A percentile compares a stretch with the other conserved stretches of the same genome.
Evolutionary conservation across 2,888 invertebrate species (phyloP).

Genomic region (Gari tellinella): DNA sequence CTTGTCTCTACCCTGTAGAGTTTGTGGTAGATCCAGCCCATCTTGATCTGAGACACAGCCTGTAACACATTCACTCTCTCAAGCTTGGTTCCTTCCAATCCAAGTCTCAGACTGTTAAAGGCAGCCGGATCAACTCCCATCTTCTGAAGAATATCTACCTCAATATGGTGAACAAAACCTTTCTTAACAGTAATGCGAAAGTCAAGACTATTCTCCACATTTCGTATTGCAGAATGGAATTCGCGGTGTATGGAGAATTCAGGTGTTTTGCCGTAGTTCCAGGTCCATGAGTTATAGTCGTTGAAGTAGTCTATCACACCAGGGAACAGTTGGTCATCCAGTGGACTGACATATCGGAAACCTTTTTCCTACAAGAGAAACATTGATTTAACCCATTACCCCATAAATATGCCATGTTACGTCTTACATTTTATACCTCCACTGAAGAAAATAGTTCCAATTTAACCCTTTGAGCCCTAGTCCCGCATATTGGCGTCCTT

Average conservation of each 20-base stretch:
- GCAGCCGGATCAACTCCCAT: slow-evolving; percentile 14
- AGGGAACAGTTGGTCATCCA: slow-evolving; percentile 61
- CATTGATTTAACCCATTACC: too few species aligned
- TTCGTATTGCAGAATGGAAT: slow-evolving; percentile 30
- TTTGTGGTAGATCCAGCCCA: slow-evolving; percentile 47
- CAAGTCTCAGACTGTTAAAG: slow-evolving; percentile 16
- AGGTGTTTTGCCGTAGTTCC: slow-evolving; percentile 77
- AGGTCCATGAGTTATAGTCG: slow-evolving; percentile 69
- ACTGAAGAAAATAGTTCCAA: too few species aligned
- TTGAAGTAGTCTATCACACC: slow-evolving; percentile 59
- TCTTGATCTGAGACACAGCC: slow-evolving; percentile 36
- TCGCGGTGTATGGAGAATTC: slow-evolving; percentile 64
- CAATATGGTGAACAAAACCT: slow-evolving; percentile 48
- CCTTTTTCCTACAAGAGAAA: slow-evolving; percentile 19
- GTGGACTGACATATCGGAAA: slow-evolving; percentile 59
- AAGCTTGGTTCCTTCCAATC: slow-evolving; percentile 28
- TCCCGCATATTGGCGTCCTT: too few species aligned
- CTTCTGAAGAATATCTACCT: slow-evolving; percentile 32
- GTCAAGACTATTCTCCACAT: slow-evolving; percentile 23
- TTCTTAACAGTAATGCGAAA: slow-evolving; percentile 57
- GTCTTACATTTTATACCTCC: too few species aligned
- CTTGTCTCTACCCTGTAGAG: slow-evolving; percentile 38
- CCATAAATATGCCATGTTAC: too few species aligned
- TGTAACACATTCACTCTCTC: slow-evolving; percentile 12
- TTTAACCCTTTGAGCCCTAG: too few species aligned